phyloP scores from a whole-genome alignment of 2,113 vertebrate genomes.

The Rhabdornis inornatus region DNA sequence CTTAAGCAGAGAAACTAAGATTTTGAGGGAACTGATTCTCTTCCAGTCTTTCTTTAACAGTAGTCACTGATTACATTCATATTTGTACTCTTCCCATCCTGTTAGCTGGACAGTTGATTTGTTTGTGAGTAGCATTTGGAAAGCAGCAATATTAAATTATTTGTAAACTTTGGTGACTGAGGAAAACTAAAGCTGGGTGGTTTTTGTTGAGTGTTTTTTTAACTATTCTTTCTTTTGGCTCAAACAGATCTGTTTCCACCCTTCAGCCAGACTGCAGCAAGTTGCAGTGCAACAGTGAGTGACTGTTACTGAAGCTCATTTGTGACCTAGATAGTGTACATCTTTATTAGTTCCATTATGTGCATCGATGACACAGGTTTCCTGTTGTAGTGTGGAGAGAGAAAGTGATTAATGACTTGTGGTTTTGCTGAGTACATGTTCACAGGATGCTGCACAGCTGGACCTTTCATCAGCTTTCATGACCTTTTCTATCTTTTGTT shows the following conservation, averaged over 20 bases:
- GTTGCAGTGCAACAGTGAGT: slow-evolving; percentile 11
- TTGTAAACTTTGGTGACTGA: background rate
- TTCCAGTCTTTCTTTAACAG: slow-evolving; percentile 28
- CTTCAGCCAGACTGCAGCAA: slow-evolving; percentile 12
- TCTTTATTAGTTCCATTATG: background rate
- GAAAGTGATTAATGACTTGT: background rate
- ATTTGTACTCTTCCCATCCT: background rate
- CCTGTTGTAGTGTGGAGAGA: background rate
- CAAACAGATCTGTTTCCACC: background rate
- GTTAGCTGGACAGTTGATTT: background rate
- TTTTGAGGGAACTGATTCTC: slow-evolving; percentile 13
- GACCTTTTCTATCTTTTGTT: background rate
- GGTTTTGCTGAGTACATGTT: background rate
- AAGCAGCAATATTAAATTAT: background rate
- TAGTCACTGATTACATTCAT: background rate
- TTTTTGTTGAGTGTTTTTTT: background rate
- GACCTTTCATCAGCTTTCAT: slow-evolving; percentile 2
- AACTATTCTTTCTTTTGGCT: background rate
- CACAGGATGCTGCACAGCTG: slow-evolving; percentile 10
- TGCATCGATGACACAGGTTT: background rate
- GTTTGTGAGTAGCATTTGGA: background rate
- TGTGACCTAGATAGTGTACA: background rate
- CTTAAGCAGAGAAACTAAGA: slow-evolving; percentile 52
- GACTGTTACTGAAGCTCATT: background rate
- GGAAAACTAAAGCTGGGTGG: background rate